Base-by-base conservation (phyloP, 2,888 invertebrate species). In the Melieria omissa region DNA sequence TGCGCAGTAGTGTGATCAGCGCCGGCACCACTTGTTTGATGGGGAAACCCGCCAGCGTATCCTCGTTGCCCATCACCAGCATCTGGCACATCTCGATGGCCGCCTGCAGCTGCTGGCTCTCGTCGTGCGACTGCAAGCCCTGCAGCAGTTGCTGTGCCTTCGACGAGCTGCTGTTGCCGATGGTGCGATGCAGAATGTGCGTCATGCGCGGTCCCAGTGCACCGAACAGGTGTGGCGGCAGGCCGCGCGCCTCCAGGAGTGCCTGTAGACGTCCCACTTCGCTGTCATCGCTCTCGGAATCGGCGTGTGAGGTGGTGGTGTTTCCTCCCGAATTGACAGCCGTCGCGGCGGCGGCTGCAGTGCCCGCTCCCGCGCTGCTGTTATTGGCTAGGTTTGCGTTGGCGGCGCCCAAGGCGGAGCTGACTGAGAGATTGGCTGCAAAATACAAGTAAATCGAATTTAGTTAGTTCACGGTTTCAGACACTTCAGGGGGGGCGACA, bases 61-160 rank as follows among this genome's bases (percentile, higher is more conserved):
- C 99, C 88, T 99, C 99, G 86, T 99, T 99, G 78, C 98, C 98
- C 98, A 99, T 99, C 49, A 99, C 98, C 70, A 99, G 89, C 87
- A 99, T 92, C 89, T 99, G 98, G 86, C 98, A 98, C 97, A 99
- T 97, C 88, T 98, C 98, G 75, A 98, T 97, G 52, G 97, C 97
- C 1, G 98, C 96, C 85, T 98, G 97, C 75, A 99, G 88, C 87
- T 99, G 98, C 83, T 97, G 96, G 8, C 96, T 96, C 85, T 98
- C 98, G 86, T 99, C 98, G 41, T 93, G 93, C 4, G 98, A 95
- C 86, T 98, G 97, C 76, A 99, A 89, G 0, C 97, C 97, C 78
- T 95, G 94, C 60, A 98, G 88, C 63, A 98, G 88, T 84, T 98
- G 97, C 82, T 97, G 97, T 1, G 97, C 98, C 89, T 97, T 98